Conservation (phyloP, 1,140 invertebrate species). For the Schlechtendalia chinensis region DNA sequence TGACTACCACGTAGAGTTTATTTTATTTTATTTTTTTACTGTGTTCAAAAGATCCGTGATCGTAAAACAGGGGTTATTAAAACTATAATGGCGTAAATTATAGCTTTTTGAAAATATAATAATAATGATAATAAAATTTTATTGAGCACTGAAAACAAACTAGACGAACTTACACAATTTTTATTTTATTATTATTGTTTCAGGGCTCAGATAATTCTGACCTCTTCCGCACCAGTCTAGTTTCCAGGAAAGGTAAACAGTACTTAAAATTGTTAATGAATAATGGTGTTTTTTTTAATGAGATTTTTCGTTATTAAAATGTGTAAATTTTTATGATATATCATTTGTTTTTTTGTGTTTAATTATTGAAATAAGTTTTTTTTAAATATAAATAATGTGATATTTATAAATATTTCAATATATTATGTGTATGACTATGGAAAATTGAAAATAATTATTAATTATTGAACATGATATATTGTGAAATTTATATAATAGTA, state of each 20-base stretch:
- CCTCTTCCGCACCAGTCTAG: conserved; percentile 21
- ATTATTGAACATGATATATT: background rate
- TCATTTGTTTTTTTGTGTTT: background rate
- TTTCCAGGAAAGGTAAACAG: conserved; percentile 46
- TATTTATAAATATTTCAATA: no score
- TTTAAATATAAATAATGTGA: no score
- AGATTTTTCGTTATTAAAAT: background rate
- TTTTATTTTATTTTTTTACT: conserved; percentile 20
- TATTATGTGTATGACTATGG: background rate
- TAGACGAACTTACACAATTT: conserved; percentile 15
- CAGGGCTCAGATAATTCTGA: conserved; percentile 46
- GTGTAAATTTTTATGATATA: background rate
- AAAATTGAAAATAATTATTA: background rate
- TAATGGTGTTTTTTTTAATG: conserved; percentile 16
- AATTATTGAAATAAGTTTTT: background rate
- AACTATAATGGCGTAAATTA: conserved; percentile 18
- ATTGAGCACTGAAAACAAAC: conserved; percentile 31
- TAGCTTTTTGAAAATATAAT: conserved; percentile 35
- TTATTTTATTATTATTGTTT: conserved; percentile 39
- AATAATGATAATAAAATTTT: conserved; percentile 34
- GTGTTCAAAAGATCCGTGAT: background rate
- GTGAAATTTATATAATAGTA: background rate
- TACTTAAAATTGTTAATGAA: conserved; percentile 9
- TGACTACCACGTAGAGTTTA: conserved; percentile 6
- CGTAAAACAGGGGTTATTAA: conserved; percentile 39